These are phyloP conservation scores for Adineta ricciae DNA, from an alignment of 2,888 invertebrate genomes.

Conservation along the genomic window DNA sequence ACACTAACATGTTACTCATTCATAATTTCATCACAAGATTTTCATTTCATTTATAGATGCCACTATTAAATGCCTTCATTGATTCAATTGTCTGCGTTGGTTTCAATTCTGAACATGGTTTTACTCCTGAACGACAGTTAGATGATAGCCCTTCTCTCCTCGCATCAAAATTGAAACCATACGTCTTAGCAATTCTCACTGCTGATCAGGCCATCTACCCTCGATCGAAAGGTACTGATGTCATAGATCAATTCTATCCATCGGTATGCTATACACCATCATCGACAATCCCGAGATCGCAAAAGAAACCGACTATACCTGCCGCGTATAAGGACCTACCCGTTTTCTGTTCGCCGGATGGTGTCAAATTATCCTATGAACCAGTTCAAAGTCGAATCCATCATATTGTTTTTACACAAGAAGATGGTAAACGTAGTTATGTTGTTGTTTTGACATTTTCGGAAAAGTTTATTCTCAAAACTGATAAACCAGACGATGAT, in stretches of 20 bases:
- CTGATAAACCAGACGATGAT: background rate
- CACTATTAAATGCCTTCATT: background rate
- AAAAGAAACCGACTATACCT: background rate
- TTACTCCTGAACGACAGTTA: background rate
- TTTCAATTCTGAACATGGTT: background rate
- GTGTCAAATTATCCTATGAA: background rate
- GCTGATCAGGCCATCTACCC: background rate
- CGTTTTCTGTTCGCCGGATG: background rate
- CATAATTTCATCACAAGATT: too few species aligned
- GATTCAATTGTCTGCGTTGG: background rate
- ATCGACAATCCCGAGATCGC: background rate
- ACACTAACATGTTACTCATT: too few species aligned
- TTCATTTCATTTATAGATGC: too few species aligned
- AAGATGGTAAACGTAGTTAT: background rate
- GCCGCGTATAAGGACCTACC: background rate
- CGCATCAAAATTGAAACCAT: background rate
- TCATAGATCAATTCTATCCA: background rate
- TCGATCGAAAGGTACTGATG: background rate
- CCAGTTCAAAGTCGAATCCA: background rate
- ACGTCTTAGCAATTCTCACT: background rate
- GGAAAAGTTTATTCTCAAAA: background rate
- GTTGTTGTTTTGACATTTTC: background rate
- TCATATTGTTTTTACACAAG: background rate
- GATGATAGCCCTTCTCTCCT: background rate
- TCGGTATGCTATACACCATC: background rate